Conservation (phyloP, 92 coral and sea anemone species). For the Zoanthus solanderi region DNA sequence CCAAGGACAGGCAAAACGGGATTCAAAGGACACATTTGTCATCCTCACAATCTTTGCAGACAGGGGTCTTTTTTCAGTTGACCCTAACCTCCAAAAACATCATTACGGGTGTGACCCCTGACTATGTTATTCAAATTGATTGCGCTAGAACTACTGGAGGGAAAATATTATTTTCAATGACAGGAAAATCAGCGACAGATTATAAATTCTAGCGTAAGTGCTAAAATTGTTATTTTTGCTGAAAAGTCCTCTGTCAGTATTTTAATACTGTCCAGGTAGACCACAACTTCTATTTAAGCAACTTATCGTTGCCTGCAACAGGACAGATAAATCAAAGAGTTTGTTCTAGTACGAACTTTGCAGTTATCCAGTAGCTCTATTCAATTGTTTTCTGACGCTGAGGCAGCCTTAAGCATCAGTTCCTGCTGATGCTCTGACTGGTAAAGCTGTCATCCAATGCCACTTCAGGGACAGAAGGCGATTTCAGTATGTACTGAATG, state of each 20-base stretch:
- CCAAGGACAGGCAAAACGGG: no score
- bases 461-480: background rate
- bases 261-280: constrained; percentile 19
- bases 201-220: constrained; percentile 42
- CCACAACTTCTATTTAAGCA: constrained; percentile 45
- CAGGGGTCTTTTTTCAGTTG: no score
- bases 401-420: constrained; percentile 5
- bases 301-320: constrained; percentile 41
- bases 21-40: no score
- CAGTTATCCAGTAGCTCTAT: constrained; percentile 14
- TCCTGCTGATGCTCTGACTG: constrained; percentile 12
- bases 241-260: constrained; percentile 34
- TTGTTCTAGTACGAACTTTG: constrained; percentile 10
- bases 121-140: no score
- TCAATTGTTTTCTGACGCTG: constrained; percentile 16
- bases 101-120: no score
- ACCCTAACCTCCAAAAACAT: no score
- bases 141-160: background rate
- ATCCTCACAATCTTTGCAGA: no score
- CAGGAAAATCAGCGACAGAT: background rate
- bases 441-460: background rate
- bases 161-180: background rate
- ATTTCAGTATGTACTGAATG: background rate
- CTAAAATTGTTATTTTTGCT: constrained; percentile 38
- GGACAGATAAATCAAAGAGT: background rate